A percentile compares a stretch with the other conserved stretches of the same genome.
phyloP scores from a whole-genome alignment of 2,113 vertebrate species.

The Periophthalmodon schlosseri region DNA sequence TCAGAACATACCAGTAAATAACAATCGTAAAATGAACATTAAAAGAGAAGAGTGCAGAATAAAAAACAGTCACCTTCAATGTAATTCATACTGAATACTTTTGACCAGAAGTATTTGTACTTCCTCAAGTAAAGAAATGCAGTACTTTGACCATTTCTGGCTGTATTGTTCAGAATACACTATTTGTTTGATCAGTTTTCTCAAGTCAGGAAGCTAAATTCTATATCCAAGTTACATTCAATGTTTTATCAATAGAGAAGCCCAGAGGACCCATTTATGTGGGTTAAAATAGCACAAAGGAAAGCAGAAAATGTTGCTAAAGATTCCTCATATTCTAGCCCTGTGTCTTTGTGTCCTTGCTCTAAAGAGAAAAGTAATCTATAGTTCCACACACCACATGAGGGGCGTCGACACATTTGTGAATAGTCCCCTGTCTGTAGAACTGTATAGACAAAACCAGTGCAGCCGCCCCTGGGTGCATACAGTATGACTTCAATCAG shows the following conservation, averaged over 20 bases:
- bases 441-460: conserved; percentile 42
- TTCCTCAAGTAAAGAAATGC: too few species aligned
- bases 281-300: background rate
- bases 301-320: background rate
- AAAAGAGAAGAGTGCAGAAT: too few species aligned
- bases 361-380: background rate
- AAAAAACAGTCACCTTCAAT: too few species aligned
- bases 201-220: too few species aligned
- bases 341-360: background rate
- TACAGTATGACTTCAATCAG: conserved; percentile 26
- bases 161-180: too few species aligned
- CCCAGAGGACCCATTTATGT: background rate
- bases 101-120: too few species aligned
- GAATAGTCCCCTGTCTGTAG: conserved; percentile 29
- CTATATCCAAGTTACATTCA: too few species aligned
- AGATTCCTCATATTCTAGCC: background rate
- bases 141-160: too few species aligned
- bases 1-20: too few species aligned
- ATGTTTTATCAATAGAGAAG: background rate
- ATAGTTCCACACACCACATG: conserved; percentile 8
- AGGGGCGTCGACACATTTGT: conserved; percentile 24
- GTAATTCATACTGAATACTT: too few species aligned
- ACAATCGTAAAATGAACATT: too few species aligned
- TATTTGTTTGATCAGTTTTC: too few species aligned
- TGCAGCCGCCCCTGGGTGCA: conserved; percentile 16